phyloP scores from a whole-genome alignment of 2,113 vertebrate genomes.

The Thermophis baileyi region DNA sequence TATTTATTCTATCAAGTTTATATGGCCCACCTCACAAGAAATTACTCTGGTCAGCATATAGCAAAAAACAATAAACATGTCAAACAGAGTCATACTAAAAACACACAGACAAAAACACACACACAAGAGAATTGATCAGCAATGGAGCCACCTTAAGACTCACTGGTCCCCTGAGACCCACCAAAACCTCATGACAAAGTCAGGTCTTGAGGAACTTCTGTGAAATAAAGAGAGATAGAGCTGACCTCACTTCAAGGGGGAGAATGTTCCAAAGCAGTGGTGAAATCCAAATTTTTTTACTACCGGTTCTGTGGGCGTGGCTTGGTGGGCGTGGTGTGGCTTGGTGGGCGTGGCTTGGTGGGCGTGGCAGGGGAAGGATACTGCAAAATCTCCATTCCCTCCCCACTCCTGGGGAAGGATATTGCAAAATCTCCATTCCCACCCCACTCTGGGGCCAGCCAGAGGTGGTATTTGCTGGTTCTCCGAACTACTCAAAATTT shows the following conservation, averaged over 20 bases:
- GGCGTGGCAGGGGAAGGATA: too few species aligned
- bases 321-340: too few species aligned
- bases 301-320: too few species aligned
- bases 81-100: neutral
- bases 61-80: neutral
- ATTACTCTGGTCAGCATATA: neutral
- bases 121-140: neutral
- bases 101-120: neutral
- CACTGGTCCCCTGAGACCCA: neutral
- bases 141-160: neutral
- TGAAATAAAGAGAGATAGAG: neutral
- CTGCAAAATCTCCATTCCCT: too few species aligned
- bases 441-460: too few species aligned
- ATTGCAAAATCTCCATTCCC: too few species aligned
- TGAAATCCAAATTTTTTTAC: too few species aligned
- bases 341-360: too few species aligned
- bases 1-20: neutral
- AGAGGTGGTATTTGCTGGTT: too few species aligned
- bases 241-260: neutral
- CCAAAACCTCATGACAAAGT: neutral
- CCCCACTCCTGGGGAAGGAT: too few species aligned
- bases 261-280: neutral
- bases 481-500: too few species aligned
- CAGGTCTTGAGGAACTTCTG: neutral
- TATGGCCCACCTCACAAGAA: neutral